Percentiles rank a stretch among this genome's conserved stretches.
These are phyloP conservation scores for Pteromalus puparum DNA, from an alignment of 1,140 invertebrate genomes.

Conservation along the genomic window DNA sequence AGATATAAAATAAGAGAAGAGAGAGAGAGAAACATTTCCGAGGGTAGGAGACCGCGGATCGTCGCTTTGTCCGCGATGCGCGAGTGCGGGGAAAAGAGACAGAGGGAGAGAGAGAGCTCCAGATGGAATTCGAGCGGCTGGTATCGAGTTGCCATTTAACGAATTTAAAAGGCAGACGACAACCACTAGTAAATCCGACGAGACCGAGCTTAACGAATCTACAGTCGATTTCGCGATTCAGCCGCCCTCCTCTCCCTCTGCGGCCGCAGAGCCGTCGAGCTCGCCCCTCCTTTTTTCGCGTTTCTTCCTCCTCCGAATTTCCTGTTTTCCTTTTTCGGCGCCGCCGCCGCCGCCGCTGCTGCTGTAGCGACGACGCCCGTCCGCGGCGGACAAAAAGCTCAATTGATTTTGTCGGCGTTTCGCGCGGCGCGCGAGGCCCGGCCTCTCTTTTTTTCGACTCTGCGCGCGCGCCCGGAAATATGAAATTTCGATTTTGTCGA, in stretches of 20 bases:
- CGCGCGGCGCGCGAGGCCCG: not conserved
- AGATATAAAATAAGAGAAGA: conserved; percentile 22
- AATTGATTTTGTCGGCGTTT: conserved; percentile 37
- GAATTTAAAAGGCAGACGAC: conserved; percentile 50
- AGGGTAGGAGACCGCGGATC: not conserved
- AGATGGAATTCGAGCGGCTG: conserved; percentile 61
- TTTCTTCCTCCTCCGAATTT: conserved; percentile 18
- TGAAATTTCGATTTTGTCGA: conserved; percentile 49
- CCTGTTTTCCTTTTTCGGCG: conserved; percentile 38
- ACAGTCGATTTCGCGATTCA: conserved; percentile 30
- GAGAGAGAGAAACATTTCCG: no score
- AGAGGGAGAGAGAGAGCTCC: conserved; percentile 54
- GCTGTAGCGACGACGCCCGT: not conserved
- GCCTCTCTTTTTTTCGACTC: conserved; percentile 51
- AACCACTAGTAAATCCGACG: conserved; percentile 25
- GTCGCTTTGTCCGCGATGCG: not conserved
- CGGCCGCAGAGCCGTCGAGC: no score
- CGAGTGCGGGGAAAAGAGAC: conserved; percentile 10
- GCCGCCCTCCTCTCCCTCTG: not conserved
- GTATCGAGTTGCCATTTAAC: conserved; percentile 57
- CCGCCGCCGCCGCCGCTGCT: not conserved
- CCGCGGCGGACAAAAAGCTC: conserved; percentile 32
- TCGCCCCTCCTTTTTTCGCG: not conserved
- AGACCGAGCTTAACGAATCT: conserved; percentile 34
- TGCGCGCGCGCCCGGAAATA: conserved; percentile 20